Percentiles rank a stretch among this genome's conserved stretches.
Evolutionary conservation across 2,888 invertebrate genomes (phyloP).

Genomic region (Hydriomena furcata): DNA sequence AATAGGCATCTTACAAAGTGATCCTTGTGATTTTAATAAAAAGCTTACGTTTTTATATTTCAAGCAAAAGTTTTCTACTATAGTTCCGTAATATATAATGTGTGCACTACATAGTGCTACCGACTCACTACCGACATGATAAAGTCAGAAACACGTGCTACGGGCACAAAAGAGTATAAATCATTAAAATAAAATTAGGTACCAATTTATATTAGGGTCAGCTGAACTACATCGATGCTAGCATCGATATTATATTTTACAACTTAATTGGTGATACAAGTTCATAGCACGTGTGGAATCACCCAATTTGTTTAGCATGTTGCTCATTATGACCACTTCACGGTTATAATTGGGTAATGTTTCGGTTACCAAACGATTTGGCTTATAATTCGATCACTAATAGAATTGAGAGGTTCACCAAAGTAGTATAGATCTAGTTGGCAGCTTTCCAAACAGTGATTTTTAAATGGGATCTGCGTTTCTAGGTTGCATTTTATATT

Average conservation of each 20-base stretch:
- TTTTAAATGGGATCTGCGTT: not conserved
- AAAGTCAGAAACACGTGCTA: too few relatives aligned
- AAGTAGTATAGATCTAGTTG: not conserved
- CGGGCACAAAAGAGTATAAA: too few relatives aligned
- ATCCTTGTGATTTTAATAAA: too few relatives aligned
- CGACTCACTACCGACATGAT: too few relatives aligned
- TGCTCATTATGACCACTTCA: slow-evolving; percentile 9
- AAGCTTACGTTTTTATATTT: too few relatives aligned
- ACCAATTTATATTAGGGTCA: not conserved
- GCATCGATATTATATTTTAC: not conserved
- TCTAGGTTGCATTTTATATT: too few relatives aligned
- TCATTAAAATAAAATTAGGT: not conserved
- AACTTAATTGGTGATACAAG: slow-evolving; percentile 2
- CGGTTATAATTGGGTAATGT: not conserved
- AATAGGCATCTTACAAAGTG: too few relatives aligned
- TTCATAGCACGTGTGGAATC: slow-evolving; percentile 7
- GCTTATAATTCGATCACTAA: not conserved
- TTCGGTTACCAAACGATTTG: not conserved
- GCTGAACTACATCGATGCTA: too few relatives aligned
- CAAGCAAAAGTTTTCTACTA: too few relatives aligned
- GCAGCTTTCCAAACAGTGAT: not conserved
- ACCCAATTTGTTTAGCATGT: slow-evolving; percentile 14
- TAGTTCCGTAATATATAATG: too few relatives aligned
- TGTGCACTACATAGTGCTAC: too few relatives aligned
- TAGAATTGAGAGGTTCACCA: not conserved